phyloP scores from a whole-genome alignment of 2,797 vertebrate genomes.

The Trematomus bernacchii region DNA sequence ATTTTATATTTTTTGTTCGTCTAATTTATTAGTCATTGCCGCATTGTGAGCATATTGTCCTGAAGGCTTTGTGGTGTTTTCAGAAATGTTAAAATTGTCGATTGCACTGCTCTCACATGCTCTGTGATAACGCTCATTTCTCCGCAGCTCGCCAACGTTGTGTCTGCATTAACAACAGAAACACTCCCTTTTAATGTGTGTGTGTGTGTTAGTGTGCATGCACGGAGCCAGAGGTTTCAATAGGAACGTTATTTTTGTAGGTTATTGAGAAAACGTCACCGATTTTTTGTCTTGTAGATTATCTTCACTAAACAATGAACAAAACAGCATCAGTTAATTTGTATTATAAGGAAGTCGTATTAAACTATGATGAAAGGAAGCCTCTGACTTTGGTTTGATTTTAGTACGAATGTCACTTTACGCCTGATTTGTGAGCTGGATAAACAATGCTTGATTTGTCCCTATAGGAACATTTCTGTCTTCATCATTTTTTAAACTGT shows the following conservation, averaged over 20 bases:
- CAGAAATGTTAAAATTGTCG: constrained; percentile 19
- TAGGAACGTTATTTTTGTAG: constrained; percentile 43
- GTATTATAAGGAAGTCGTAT: constrained; percentile 54
- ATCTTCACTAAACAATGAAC: constrained; percentile 33
- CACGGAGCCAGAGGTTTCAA: constrained; percentile 22
- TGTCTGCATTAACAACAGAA: constrained; percentile 59
- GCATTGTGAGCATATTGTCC: constrained; percentile 44
- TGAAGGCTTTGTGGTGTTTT: constrained; percentile 27
- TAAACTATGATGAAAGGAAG: constrained; percentile 45
- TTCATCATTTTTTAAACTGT: too few species aligned
- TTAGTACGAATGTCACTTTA: too few species aligned
- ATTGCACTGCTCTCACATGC: constrained; percentile 51
- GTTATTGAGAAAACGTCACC: constrained; percentile 29
- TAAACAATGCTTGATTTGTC: too few species aligned
- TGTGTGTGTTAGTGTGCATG: constrained; percentile 49
- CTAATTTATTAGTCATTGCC: constrained; percentile 68
- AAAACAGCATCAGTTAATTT: constrained; percentile 46
- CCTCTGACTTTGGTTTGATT: neutral
- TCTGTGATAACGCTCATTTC: constrained; percentile 23
- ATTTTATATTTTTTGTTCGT: constrained; percentile 45
- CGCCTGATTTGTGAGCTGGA: too few species aligned
- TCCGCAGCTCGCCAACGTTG: constrained; percentile 34
- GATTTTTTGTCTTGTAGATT: constrained; percentile 31
- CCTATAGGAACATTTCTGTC: too few species aligned
- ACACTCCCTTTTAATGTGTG: constrained; percentile 32